Percentiles rank a stretch among this genome's conserved stretches.
phyloP scores from a whole-genome alignment of 2,113 vertebrate genomes.

The Dinomys branickii region DNA sequence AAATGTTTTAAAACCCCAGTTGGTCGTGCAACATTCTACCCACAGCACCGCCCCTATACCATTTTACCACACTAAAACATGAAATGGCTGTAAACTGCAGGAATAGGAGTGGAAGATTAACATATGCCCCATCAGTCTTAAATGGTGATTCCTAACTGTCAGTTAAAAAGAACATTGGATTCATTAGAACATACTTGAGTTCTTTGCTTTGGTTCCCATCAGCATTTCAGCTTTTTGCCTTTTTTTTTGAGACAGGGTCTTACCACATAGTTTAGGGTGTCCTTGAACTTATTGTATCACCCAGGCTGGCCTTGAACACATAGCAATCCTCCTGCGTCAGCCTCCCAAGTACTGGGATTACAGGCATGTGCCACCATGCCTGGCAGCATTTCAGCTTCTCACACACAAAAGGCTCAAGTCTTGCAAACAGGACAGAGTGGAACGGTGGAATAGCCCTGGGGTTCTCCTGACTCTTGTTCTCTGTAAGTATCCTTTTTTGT shows the following conservation, averaged over 20 bases:
- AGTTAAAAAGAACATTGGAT: background rate
- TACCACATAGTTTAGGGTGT: background rate
- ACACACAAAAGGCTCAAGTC: background rate
- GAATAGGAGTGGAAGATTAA: conserved; percentile 18
- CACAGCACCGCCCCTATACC: background rate
- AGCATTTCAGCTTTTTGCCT: background rate
- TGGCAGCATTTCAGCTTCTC: background rate
- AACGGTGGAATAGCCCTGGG: background rate
- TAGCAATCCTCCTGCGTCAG: background rate
- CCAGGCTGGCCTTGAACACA: background rate
- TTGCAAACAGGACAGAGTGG: background rate
- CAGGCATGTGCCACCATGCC: background rate
- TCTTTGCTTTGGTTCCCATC: conserved; percentile 11
- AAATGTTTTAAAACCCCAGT: conserved; percentile 44
- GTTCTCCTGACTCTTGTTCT: background rate
- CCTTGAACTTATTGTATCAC: background rate
- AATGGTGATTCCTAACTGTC: background rate
- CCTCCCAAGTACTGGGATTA: background rate
- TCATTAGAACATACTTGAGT: background rate
- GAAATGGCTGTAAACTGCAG: conserved; percentile 5
- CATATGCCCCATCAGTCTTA: background rate
- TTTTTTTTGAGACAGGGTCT: background rate
- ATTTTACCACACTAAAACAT: background rate
- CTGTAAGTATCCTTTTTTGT: background rate
- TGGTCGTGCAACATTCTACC: background rate